Conservation (phyloP, 2,888 invertebrate species). For the Agriopis aurantiaria region DNA sequence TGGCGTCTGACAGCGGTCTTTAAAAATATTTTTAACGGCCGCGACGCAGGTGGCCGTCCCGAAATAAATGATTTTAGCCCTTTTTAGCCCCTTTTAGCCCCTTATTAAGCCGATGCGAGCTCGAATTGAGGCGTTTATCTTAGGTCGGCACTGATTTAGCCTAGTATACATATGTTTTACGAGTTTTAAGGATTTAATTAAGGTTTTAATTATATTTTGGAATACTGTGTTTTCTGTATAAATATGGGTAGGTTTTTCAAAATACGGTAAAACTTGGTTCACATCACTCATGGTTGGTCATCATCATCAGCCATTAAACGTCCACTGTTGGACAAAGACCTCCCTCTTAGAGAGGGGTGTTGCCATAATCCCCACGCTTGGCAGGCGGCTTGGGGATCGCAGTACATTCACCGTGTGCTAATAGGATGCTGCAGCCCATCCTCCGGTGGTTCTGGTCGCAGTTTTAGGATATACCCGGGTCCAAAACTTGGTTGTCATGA, state of each 20-base stretch:
- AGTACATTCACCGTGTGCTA: too few relatives aligned
- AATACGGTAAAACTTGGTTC: too few relatives aligned
- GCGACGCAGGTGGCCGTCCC: constrained; percentile 50
- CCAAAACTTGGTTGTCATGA: too few relatives aligned
- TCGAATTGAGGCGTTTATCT: constrained; percentile 62
- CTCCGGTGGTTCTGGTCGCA: too few relatives aligned
- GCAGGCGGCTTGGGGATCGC: too few relatives aligned
- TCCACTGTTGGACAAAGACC: too few relatives aligned
- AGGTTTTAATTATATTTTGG: constrained; percentile 30
- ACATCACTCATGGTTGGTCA: too few relatives aligned
- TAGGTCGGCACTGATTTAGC: constrained; percentile 52
- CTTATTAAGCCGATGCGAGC: constrained; percentile 59
- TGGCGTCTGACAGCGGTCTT: constrained; percentile 52
- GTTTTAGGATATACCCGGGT: too few relatives aligned
- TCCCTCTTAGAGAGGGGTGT: too few relatives aligned
- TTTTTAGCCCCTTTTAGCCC: constrained; percentile 41
- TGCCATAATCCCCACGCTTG: too few relatives aligned
- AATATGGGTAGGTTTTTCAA: not conserved
- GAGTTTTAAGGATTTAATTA: constrained; percentile 35
- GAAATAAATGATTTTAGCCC: constrained; percentile 54
- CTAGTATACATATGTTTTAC: constrained; percentile 27
- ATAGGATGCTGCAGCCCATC: too few relatives aligned
- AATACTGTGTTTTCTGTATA: not conserved
- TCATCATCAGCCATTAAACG: too few relatives aligned
- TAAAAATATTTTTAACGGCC: constrained; percentile 57